Evolutionary conservation across 2,113 vertebrate genomes (phyloP), one percentile per base, ranked within the genome.

Genomic region (Natator depressus): DNA sequence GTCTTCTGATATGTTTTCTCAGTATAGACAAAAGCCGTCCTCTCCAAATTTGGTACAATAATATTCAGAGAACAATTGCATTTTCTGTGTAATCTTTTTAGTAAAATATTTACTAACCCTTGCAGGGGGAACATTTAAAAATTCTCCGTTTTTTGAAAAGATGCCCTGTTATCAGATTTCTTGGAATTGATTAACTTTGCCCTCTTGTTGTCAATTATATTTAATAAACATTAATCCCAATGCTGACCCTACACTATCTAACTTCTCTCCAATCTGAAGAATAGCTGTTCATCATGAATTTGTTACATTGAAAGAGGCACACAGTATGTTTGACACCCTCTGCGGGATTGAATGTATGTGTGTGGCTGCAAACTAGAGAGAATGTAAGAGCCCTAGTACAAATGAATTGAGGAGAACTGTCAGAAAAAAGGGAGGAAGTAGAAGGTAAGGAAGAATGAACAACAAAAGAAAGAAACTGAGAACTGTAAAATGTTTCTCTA

Each of bases 131-230:
- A 38, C 35, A 69, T 38, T 20, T 69, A n/a, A n/a, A 69, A 69
- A n/a, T 20, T 69, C 35, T 69, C 17, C 35, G 35, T 10, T 19
- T 69, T 65, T 69, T 69, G 2, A n/a, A 69, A 69, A 69, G 16
- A 38, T n/a, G 35, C 35, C 17, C 16, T 65, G 35, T 69, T 69
- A 22, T n/a, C 17, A 2, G 87, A 12, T n/a, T 85, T 90, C 2
- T 55, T 55, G 62, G 80, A 82, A 79, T 76, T 96, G 4, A 80
- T 82, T 76, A 91, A 82, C 85, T 90, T 65, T 91, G 72, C 89
- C 62, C 46, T 5, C n/a, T 86, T 55, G 91, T 54, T 86, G 17
- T 38, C 35, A 17, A 20, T 69, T 69, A 38, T 38, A 20, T 38
- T 69, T 72, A 72, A 35, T 72, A 38, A 72, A 72, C 65, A n/a